A percentile compares a stretch with the other conserved stretches of the same genome.
Conservation (phyloP, 1,140 invertebrate species). For the Macrobrachium rosenbergii region DNA sequence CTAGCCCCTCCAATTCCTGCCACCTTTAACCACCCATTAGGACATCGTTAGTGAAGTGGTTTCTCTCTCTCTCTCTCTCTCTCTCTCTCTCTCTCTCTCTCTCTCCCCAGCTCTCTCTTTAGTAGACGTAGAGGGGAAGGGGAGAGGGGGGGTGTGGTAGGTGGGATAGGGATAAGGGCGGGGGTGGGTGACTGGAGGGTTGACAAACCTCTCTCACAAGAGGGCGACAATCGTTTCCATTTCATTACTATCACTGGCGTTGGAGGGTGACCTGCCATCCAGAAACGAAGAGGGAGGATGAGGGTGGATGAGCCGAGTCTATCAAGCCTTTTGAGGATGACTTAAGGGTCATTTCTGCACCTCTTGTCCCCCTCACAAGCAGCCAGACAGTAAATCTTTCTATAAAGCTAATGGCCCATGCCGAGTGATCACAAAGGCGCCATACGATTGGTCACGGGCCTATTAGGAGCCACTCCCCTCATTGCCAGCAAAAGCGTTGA, state of each 20-base stretch:
- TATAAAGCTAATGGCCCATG: constrained; percentile 60
- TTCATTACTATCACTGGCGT: constrained; percentile 42
- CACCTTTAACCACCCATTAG: neutral
- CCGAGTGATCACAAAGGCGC: constrained; percentile 37
- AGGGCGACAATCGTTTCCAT: constrained; percentile 50
- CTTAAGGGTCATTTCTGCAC: constrained; percentile 30
- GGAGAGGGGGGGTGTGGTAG: neutral
- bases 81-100: constrained; percentile 12
- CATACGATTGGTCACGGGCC: constrained; percentile 35
- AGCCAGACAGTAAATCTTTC: constrained; percentile 53
- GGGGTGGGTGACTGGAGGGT: neutral
- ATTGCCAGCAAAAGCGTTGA: neutral
- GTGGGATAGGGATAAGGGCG: neutral
- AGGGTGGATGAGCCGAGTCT: neutral
- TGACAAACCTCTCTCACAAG: constrained; percentile 11
- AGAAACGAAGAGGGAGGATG: constrained; percentile 6
- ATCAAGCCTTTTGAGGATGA: constrained; percentile 34
- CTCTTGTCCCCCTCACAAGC: constrained; percentile 46
- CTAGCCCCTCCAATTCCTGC: neutral
- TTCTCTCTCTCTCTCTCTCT: constrained; percentile 2
- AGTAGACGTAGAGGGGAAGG: neutral
- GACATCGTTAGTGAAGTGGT: no score
- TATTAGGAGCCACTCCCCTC: constrained; percentile 42
- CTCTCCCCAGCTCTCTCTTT: neutral
- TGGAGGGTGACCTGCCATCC: constrained; percentile 34